Percentiles rank a stretch among this genome's conserved stretches.
Evolutionary conservation across 2,888 invertebrate genomes (phyloP).

Genomic region (Axea sp.): DNA sequence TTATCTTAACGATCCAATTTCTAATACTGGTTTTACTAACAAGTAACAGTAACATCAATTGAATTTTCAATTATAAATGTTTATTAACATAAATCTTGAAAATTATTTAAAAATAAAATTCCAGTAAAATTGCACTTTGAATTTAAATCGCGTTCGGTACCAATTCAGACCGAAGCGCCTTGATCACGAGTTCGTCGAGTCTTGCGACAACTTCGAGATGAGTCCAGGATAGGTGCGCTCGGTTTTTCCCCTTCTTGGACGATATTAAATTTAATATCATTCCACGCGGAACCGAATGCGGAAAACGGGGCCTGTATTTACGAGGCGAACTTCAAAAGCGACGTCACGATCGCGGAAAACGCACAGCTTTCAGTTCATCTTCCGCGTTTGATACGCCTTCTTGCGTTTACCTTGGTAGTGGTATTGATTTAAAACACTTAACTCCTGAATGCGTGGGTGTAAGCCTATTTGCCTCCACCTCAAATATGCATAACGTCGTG

Average conservation of each 20-base stretch:
- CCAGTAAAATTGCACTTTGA: too few species aligned
- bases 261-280: constrained; percentile 19
- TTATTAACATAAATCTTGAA: too few species aligned
- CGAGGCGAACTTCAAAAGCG: constrained; percentile 26
- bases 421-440: constrained; percentile 20
- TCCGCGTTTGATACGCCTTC: constrained; percentile 42
- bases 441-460: constrained; percentile 28
- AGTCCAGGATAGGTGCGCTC: too few species aligned
- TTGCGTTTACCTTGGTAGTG: neutral
- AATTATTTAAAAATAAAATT: too few species aligned
- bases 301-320: constrained; percentile 18
- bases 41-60: too few species aligned
- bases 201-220: too few species aligned
- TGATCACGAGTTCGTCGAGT: too few species aligned
- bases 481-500: constrained; percentile 22
- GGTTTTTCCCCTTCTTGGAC: neutral
- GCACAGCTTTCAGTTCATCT: constrained; percentile 45
- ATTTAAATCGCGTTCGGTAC: too few species aligned
- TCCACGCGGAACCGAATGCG: constrained; percentile 17
- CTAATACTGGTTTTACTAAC: too few species aligned
- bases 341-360: constrained; percentile 23
- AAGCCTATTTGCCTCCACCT: constrained; percentile 19
- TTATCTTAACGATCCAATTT: too few species aligned
- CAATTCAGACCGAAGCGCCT: too few species aligned
- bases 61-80: too few species aligned